phyloP scores from a whole-genome alignment of 1,140 invertebrate genomes.

The Polypedilum pembai region DNA sequence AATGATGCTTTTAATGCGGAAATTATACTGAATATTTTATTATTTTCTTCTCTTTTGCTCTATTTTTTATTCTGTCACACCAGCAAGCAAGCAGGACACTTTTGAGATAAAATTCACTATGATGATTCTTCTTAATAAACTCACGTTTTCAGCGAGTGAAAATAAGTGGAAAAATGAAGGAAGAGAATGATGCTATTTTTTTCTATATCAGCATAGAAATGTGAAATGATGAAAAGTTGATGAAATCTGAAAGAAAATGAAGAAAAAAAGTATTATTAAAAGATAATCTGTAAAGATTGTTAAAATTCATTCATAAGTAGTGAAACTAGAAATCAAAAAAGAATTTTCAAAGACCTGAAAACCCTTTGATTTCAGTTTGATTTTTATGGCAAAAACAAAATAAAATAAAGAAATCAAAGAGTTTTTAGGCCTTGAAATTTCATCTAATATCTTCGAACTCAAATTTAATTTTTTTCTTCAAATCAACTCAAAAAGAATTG shows the following conservation, averaged over 20 bases:
- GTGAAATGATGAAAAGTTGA: not conserved
- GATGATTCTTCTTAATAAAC: not conserved
- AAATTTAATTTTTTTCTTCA: no score
- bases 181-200: no score
- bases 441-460: no score
- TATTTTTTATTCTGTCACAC: not conserved
- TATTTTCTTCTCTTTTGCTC: not conserved
- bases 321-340: no score
- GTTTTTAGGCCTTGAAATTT: no score
- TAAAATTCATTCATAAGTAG: no score
- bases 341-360: not conserved
- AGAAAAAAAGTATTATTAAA: not conserved
- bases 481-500: no score
- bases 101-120: not conserved
- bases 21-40: not conserved
- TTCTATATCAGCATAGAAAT: not conserved
- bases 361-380: no score
- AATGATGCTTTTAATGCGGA: not conserved
- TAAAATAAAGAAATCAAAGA: no score
- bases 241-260: not conserved
- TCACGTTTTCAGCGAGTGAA: not conserved
- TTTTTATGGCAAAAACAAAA: no score
- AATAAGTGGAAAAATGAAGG: not conserved
- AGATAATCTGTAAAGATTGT: not conserved
- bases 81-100: not conserved